Evolutionary conservation across 2,113 vertebrate species (phyloP).

Genomic region (Pluvianellus socialis): DNA sequence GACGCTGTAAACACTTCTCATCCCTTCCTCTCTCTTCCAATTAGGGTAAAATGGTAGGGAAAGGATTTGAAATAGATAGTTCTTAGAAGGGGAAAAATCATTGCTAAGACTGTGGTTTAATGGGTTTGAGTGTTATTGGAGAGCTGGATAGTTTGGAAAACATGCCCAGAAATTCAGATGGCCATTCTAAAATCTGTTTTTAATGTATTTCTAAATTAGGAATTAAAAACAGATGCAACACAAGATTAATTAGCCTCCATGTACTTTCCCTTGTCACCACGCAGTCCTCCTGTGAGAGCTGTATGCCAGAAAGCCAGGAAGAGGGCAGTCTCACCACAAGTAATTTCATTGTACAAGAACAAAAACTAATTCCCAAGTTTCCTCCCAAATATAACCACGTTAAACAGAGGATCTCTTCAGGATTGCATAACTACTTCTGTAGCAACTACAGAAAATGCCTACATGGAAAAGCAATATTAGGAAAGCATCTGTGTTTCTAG

Average conservation of each 20-base stretch:
- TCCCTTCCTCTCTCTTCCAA: not conserved
- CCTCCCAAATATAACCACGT: not conserved
- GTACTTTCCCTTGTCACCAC: not conserved
- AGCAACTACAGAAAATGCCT: not conserved
- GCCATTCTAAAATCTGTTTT: not conserved
- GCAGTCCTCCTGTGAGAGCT: not conserved
- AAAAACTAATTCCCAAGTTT: constrained; percentile 1
- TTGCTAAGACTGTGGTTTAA: not conserved
- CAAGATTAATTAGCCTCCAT: not conserved
- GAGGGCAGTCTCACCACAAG: not conserved
- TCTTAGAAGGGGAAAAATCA: not conserved
- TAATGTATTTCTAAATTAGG: not conserved
- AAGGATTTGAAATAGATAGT: not conserved
- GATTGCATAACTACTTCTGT: not conserved
- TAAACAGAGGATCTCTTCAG: not conserved
- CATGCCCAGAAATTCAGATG: not conserved
- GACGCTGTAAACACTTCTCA: not conserved
- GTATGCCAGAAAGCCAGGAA: not conserved
- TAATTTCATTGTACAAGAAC: not conserved
- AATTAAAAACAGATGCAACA: not conserved
- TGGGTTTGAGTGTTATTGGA: not conserved
- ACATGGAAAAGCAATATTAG: not conserved
- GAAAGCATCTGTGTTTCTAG: not conserved
- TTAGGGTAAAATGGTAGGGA: not conserved
- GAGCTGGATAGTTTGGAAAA: not conserved